phyloP scores from a whole-genome alignment of 2,113 vertebrate genomes.

The Pleuronectes platessa region DNA sequence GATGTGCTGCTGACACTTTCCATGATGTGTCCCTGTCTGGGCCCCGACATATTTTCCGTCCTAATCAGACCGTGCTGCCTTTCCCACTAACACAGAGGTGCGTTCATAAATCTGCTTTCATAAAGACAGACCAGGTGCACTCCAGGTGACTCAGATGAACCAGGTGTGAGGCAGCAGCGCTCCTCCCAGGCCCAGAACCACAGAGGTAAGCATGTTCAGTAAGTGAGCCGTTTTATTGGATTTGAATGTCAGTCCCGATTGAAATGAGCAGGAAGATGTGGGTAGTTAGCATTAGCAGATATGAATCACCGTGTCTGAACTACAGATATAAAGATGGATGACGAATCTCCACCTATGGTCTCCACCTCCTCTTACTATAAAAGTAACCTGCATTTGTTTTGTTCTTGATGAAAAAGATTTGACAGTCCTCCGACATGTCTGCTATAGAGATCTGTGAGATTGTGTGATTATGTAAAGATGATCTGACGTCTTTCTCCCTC shows the following conservation, averaged over 20 bases:
- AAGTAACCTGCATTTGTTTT: neutral
- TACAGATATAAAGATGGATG: neutral
- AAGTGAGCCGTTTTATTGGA: neutral
- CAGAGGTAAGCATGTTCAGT: neutral
- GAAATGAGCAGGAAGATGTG: neutral
- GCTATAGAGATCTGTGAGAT: too few relatives aligned
- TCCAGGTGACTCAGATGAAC: slow-evolving; percentile 50
- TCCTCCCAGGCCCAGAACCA: too few relatives aligned
- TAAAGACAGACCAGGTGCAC: slow-evolving; percentile 58
- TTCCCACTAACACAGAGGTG: slow-evolving; percentile 26
- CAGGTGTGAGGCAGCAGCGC: slow-evolving; percentile 37
- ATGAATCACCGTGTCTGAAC: neutral
- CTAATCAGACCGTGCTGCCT: slow-evolving; percentile 36
- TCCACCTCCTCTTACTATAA: neutral
- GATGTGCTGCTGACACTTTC: slow-evolving; percentile 24
- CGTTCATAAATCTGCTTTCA: slow-evolving; percentile 47
- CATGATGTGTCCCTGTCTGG: slow-evolving; percentile 41
- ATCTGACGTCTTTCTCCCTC: too few relatives aligned
- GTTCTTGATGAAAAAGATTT: too few relatives aligned
- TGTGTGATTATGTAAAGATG: too few relatives aligned
- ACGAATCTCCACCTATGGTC: neutral
- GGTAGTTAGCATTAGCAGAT: neutral
- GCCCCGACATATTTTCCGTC: slow-evolving; percentile 36
- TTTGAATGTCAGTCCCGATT: neutral
- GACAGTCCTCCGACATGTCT: too few relatives aligned